Base-by-base conservation (phyloP, 2,888 invertebrate genomes). In the Caenorhabditis sp. region DNA sequence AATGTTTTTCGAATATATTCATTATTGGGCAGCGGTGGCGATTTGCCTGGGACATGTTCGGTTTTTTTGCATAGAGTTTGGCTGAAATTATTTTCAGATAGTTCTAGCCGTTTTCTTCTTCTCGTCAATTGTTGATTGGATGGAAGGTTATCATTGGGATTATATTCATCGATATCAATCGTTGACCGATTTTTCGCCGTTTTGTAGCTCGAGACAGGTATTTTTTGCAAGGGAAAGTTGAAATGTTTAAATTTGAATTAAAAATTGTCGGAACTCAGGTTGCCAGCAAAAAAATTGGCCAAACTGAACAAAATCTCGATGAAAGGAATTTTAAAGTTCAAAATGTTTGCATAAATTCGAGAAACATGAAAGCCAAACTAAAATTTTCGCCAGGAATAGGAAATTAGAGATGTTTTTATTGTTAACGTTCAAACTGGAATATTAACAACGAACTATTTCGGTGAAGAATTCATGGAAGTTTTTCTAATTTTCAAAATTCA, bases 91-190 rank as follows among this genome's bases (percentile, higher is more conserved):
- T 31, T 31, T 50, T 50, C 59, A 72, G 62, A 50, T 72, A 20
- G 31, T 68, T 38, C 54, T 72, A 2, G 72, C 72, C 8, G 36
- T 67, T 14, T 72, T 56, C 38, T 67, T 65, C 36, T 72, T 72
- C 49, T 61, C 67, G 0, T 50, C 64, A 0, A 68, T 72, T 14
- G 68, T 72, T 10, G 62, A 68, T 23, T 67, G 57, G 23, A 59
- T 72, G 3, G 72, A 72, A 14, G 65, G 52, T 21, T 56, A 62
- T 17, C 25, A 62, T 36, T 72, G 72, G 72, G 62, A 54, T 20
- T 68, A 57, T 65, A 61, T 59, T 23, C 67, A 72, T 59, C 54
- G 72, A 49, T 21, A 17, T 43, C 43, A 26, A 59, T 49, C 10
- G 49, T 49, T 20, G 12, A 10, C n/a, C 27, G n/a, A 31, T 20